Conservation (phyloP, 2,888 invertebrate species). For the Cataglyphis albicans region DNA sequence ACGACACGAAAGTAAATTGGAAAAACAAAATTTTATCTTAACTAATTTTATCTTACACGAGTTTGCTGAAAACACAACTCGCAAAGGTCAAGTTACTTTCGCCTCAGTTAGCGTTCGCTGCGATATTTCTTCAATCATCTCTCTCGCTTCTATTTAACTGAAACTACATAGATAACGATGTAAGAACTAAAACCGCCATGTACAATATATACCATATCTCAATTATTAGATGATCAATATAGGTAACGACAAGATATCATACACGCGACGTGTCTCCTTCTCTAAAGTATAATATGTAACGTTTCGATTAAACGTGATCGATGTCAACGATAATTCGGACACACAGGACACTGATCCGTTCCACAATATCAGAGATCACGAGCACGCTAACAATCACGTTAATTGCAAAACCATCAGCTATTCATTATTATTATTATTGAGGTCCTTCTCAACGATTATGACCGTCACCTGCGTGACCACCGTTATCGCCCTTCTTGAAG, state of each 20-base stretch:
- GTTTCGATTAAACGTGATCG: conserved; percentile 15
- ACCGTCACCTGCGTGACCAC: conserved; percentile 62
- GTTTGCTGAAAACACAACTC: not conserved
- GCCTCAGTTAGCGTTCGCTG: not conserved
- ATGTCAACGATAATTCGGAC: not conserved
- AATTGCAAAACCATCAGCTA: conserved; percentile 19
- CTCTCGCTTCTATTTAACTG: not conserved
- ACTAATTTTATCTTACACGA: not conserved
- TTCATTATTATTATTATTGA: not conserved
- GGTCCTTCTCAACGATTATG: conserved; percentile 33
- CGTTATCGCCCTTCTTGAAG: conserved; percentile 87
- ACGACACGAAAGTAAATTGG: not conserved
- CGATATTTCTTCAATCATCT: conserved; percentile 23
- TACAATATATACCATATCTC: conserved; percentile 20
- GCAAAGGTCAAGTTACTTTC: conserved; percentile 17
- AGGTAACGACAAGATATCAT: not conserved
- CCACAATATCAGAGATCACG: not conserved
- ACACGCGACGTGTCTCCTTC: not conserved
- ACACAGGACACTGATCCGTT: not conserved
- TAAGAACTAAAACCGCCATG: not conserved
- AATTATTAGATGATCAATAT: conserved; percentile 22
- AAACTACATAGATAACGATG: conserved; percentile 16
- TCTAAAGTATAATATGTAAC: conserved; percentile 22
- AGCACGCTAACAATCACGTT: conserved; percentile 3
- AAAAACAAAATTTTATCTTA: conserved; percentile 7